Conservation (phyloP, 2,888 invertebrate genomes). For the Habroteleia sp. region DNA sequence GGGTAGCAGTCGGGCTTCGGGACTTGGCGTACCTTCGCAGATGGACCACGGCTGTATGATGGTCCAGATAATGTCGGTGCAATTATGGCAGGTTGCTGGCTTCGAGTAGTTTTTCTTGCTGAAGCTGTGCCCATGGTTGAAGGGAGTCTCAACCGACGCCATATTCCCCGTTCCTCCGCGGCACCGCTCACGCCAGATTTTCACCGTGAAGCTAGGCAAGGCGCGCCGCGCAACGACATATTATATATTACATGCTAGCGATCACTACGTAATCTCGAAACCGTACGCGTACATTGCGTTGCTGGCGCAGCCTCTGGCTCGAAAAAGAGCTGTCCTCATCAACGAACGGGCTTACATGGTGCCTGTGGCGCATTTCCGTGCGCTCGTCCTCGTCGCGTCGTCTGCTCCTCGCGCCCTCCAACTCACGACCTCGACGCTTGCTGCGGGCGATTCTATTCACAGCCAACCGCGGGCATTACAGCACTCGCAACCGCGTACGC, state of each 20-base stretch:
- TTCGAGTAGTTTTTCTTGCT: constrained; percentile 99
- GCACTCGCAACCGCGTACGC: constrained; percentile 67
- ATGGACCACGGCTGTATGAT: constrained; percentile 99
- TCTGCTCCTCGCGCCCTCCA: constrained; percentile 64
- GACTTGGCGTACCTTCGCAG: constrained; percentile 92
- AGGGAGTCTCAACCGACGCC: constrained; percentile 84
- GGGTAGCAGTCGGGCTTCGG: too few relatives aligned
- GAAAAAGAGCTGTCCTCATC: constrained; percentile 67
- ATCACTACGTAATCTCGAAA: constrained; percentile 82
- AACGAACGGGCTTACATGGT: constrained; percentile 53
- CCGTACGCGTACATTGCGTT: constrained; percentile 83
- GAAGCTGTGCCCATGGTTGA: constrained; percentile 95
- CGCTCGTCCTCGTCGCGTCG: constrained; percentile 58
- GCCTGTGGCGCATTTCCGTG: constrained; percentile 63
- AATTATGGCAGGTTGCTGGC: constrained; percentile 99
- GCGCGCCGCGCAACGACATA: constrained; percentile 76
- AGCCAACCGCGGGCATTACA: constrained; percentile 64
- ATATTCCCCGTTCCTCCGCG: constrained; percentile 84
- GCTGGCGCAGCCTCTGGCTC: constrained; percentile 78
- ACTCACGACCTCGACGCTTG: constrained; percentile 32
- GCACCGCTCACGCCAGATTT: constrained; percentile 84
- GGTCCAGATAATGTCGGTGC: constrained; percentile 99
- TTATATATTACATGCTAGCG: constrained; percentile 80
- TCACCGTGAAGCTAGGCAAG: constrained; percentile 83
- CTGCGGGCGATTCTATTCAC: constrained; percentile 26